Conservation (phyloP, 2,113 vertebrate species). For the Spermophilus dauricus region DNA sequence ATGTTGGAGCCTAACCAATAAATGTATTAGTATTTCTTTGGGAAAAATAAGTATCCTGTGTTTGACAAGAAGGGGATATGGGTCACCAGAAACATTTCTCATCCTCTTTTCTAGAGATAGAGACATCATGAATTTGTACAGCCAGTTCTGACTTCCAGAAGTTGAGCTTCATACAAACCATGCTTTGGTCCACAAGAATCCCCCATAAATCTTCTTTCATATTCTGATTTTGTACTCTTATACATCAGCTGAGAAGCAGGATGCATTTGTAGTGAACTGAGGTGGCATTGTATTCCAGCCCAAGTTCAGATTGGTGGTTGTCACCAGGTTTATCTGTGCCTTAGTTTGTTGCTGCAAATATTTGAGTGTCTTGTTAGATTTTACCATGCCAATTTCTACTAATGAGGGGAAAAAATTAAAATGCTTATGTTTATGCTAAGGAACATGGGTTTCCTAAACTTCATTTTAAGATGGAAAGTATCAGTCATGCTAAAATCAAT, state of each 20-base stretch:
- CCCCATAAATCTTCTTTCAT: background rate
- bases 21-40: conserved; percentile 32
- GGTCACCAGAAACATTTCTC: background rate
- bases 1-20: conserved; percentile 36
- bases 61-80: conserved; percentile 13
- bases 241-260: background rate
- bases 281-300: fast-evolving
- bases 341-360: background rate
- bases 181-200: background rate
- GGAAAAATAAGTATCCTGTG: background rate
- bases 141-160: background rate
- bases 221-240: background rate
- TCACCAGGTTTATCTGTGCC: background rate
- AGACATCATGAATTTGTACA: background rate
- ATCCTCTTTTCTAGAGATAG: background rate
- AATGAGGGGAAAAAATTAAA: background rate
- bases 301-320: background rate
- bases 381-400: background rate
- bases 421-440: background rate
- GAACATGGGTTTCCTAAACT: background rate
- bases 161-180: background rate
- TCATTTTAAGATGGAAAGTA: background rate
- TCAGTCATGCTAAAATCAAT: background rate
- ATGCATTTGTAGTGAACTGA: background rate
- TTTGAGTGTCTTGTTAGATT: background rate